phyloP scores from a whole-genome alignment of 2,797 vertebrate species.

The Crax fasciolata region DNA sequence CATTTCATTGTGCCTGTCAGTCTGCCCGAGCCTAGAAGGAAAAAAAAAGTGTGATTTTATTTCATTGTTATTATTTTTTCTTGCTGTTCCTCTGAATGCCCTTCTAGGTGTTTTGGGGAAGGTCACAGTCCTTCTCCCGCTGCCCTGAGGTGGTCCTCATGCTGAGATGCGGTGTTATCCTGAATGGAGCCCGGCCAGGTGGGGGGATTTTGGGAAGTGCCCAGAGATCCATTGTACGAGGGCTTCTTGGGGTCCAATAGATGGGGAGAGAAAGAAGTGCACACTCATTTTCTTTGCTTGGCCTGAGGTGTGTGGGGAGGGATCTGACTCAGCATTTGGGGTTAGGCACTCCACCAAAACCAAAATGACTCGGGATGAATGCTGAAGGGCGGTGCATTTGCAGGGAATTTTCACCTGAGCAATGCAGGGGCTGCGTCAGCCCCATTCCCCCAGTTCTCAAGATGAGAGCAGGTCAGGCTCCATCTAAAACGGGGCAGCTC shows the following conservation, averaged over 20 bases:
- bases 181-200: not conserved
- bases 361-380: not conserved
- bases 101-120: not conserved
- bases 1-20: slow-evolving; percentile 58
- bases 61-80: not conserved
- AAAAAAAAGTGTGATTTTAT: not conserved
- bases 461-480: not conserved
- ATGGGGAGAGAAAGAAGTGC: not conserved
- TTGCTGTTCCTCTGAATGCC: not conserved
- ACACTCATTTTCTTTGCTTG: not conserved
- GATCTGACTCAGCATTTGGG: slow-evolving; percentile 19
- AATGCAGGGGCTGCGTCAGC: not conserved
- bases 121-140: not conserved
- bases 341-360: not conserved
- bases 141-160: not conserved
- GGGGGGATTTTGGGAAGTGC: not conserved
- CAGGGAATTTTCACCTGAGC: not conserved
- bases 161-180: not conserved
- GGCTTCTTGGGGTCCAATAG: not conserved
- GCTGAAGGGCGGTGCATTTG: not conserved
- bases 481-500: slow-evolving; percentile 14
- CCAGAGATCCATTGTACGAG: not conserved
- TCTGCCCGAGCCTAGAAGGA: slow-evolving; percentile 2
- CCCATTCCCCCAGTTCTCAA: not conserved
- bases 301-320: not conserved